These are phyloP conservation scores for Mus pahari DNA, from an alignment of 2,113 vertebrate species.

Conservation along the genomic window DNA sequence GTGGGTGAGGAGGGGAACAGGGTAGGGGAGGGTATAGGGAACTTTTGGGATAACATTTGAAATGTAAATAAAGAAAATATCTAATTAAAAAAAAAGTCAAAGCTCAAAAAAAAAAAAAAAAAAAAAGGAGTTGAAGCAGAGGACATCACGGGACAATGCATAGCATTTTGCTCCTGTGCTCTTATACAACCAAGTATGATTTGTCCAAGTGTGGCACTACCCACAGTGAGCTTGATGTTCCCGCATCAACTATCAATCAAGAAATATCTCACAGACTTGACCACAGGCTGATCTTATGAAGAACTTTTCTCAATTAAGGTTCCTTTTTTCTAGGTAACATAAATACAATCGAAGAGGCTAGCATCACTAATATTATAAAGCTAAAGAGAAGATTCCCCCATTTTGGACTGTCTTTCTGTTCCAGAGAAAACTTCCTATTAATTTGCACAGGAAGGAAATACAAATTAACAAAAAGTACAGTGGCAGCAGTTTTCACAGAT, in stretches of 20 bases:
- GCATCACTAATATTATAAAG: not conserved
- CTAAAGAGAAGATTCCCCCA: not conserved
- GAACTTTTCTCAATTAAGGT: not conserved
- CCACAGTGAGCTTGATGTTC: not conserved
- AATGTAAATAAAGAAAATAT: no score
- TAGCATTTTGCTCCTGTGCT: not conserved
- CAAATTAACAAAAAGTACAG: slow-evolving; percentile 7
- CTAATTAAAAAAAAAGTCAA: no score
- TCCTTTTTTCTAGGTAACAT: not conserved
- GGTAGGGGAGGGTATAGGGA: no score
- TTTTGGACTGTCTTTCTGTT: not conserved
- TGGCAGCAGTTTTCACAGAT: not conserved
- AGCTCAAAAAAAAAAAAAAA: no score
- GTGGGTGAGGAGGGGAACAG: no score
- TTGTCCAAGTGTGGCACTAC: not conserved
- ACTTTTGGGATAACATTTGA: no score
- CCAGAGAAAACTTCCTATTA: slow-evolving; percentile 3
- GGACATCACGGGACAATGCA: not conserved
- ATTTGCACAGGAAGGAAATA: not conserved
- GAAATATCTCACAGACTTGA: not conserved
- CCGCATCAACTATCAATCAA: not conserved
- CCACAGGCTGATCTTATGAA: not conserved
- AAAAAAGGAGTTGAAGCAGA: not conserved
- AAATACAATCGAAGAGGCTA: not conserved
- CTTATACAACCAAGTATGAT: not conserved